phyloP scores from a whole-genome alignment of 1,140 invertebrate species.

The Drosophila neocordata region DNA sequence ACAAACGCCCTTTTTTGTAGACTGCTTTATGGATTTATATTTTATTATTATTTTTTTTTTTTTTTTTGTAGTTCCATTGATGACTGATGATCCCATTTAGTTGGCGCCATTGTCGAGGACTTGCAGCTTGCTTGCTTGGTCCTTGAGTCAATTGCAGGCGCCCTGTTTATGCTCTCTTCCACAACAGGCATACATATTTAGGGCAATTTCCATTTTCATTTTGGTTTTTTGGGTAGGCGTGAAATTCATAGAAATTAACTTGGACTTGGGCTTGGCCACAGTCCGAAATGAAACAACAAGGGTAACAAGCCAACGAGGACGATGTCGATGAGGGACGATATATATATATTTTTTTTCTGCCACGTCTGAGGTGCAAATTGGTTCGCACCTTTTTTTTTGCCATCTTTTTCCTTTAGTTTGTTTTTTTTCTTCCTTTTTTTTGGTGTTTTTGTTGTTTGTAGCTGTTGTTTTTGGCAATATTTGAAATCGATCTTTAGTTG shows the following conservation, averaged over 20 bases:
- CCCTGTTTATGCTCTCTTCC: not conserved
- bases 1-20: not conserved
- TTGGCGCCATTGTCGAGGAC: slow-evolving; percentile 56
- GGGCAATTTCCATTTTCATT: slow-evolving; percentile 25
- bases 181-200: not conserved
- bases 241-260: slow-evolving; percentile 77
- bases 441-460: too few relatives aligned
- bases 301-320: slow-evolving; percentile 11
- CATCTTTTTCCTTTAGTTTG: slow-evolving; percentile 29
- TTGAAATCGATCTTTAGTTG: slow-evolving; percentile 74
- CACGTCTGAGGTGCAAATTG: slow-evolving; percentile 79
- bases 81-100: slow-evolving; percentile 61
- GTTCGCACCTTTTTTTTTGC: slow-evolving; percentile 67
- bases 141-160: slow-evolving; percentile 19
- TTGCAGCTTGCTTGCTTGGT: slow-evolving; percentile 24
- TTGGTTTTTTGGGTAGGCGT: slow-evolving; percentile 55
- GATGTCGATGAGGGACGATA: slow-evolving; percentile 4
- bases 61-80: not conserved
- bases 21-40: not conserved
- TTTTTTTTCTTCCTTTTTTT: slow-evolving; percentile 28
- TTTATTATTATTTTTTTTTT: not conserved
- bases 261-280: slow-evolving; percentile 33
- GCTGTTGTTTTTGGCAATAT: slow-evolving; percentile 58
- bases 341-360: too few relatives aligned
- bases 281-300: slow-evolving; percentile 11